Base-by-base conservation (phyloP, 2,888 invertebrate genomes). In the Eubasilissa splendida region DNA sequence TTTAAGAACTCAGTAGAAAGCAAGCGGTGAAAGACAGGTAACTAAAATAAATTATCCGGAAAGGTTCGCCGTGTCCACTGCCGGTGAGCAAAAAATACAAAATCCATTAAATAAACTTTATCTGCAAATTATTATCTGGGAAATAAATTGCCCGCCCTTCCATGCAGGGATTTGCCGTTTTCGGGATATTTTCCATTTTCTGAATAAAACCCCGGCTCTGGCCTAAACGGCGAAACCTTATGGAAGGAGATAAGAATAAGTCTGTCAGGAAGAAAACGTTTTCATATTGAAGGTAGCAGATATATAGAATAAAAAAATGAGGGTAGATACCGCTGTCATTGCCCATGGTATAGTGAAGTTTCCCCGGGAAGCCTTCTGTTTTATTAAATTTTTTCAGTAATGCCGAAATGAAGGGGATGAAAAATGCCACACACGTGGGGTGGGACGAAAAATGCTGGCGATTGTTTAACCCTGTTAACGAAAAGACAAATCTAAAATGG, bases 311-410 rank as follows among this genome's bases (percentile, higher is more conserved):
- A 54, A 70, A 70, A 70, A 70, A 70, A 70, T 70, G 22, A 54
- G 70, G 70, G 53, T 70, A 53, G 70, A 54, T 70, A 54, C 53
- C 53, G 53, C 53, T 31, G 31, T 22, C 70, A 53, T 58, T 42
- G 42, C 14, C 12, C 22, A 31, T 11, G 10, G 74, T 74, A 14
- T 59, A 7, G 42, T 42, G 42, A 42, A 42, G 22, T 56, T 31
- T 42, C 31, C 14, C 42, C 42, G 33, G 11, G 59, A 33, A 74
- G 33, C 63, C 63, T 76, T 63, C 53, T 76, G 52, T 76, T 76
- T 76, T 76, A 76, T 76, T 76, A 76, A 76, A 76, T 76, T 76
- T 42, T 76, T 8, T 22, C 63, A n/a, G 63, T 63, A 63, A 76
- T 63, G 76, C 10, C 63, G 63, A 76, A 52, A 76, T 63, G 76